Percentiles rank a stretch among this genome's conserved stretches.
These are phyloP conservation scores for Spea hammondii DNA, from an alignment of 2,797 vertebrate genomes.

Conservation along the genomic window DNA sequence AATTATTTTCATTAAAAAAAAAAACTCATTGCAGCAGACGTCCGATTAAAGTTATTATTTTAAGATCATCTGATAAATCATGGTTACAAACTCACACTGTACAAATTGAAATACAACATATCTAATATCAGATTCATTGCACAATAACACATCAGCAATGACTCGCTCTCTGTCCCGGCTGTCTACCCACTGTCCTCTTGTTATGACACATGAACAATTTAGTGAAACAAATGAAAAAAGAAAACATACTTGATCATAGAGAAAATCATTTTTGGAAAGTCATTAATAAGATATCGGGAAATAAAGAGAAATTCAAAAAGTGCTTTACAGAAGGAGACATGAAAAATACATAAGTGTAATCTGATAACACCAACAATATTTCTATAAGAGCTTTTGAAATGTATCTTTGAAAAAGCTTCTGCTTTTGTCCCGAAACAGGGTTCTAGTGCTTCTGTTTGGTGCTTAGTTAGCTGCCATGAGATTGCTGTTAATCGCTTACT, in stretches of 20 bases:
- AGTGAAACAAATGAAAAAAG: neutral
- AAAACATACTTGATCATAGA: neutral
- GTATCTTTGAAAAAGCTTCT: no score
- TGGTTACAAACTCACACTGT: conserved; percentile 8
- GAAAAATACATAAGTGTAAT: neutral
- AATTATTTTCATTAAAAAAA: conserved; percentile 2
- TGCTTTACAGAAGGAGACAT: neutral
- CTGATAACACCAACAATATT: no score
- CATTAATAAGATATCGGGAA: neutral
- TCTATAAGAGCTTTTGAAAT: no score
- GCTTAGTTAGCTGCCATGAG: no score
- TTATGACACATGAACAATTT: conserved; percentile 4
- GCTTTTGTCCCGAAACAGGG: no score
- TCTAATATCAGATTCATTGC: conserved; percentile 10
- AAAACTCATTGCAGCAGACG: conserved; percentile 1
- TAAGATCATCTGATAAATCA: conserved; percentile 12
- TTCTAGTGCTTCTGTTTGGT: no score
- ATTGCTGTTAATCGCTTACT: no score
- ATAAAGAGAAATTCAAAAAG: neutral
- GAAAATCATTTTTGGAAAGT: neutral
- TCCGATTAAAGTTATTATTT: conserved; percentile 5
- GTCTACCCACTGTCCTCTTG: neutral
- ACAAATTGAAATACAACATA: neutral
- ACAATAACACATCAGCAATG: neutral
- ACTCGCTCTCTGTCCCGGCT: neutral